A percentile compares a stretch with the other conserved stretches of the same genome.
These are phyloP conservation scores for Matsumurasca onukii DNA, from an alignment of 1,140 invertebrate genomes.

Conservation along the genomic window DNA sequence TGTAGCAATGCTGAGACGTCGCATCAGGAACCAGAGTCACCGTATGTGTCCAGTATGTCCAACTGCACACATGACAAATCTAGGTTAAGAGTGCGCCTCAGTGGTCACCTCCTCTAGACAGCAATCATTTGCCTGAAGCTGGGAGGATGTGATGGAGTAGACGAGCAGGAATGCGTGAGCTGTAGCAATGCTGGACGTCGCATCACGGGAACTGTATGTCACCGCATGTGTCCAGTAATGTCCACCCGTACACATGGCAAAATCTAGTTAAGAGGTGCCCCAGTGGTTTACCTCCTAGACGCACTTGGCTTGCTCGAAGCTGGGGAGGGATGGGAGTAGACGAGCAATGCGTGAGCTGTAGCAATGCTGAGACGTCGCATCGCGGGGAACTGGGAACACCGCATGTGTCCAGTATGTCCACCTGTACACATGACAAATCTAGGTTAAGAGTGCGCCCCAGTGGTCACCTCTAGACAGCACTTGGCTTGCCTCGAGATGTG, in stretches of 20 bases:
- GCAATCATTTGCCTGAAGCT: slow-evolving; percentile 64
- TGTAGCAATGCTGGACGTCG: slow-evolving; percentile 80
- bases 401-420: slow-evolving; percentile 87
- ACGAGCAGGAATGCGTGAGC: slow-evolving; percentile 89
- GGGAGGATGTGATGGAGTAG: slow-evolving; percentile 75
- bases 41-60: slow-evolving; percentile 85
- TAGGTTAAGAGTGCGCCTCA: too few relatives aligned
- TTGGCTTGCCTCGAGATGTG: slow-evolving; percentile 71
- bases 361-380: slow-evolving; percentile 85
- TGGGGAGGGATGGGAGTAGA: slow-evolving; percentile 80
- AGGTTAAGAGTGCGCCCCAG: too few relatives aligned
- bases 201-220: slow-evolving; percentile 83
- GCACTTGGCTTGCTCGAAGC: slow-evolving; percentile 66
- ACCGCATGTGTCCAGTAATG: slow-evolving; percentile 84
- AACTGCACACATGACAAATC: slow-evolving; percentile 56
- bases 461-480: slow-evolving; percentile 81
- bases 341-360: slow-evolving; percentile 84
- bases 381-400: slow-evolving; percentile 84
- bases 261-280: too few relatives aligned
- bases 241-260: too few relatives aligned
- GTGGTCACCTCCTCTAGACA: too few relatives aligned
- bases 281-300: slow-evolving; percentile 88
- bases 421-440: slow-evolving; percentile 64
- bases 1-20: slow-evolving; percentile 81
- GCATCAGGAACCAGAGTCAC: slow-evolving; percentile 89